A percentile compares a stretch with the other conserved stretches of the same genome.
These are phyloP conservation scores for Drosophila ercepeae DNA, from an alignment of 1,140 invertebrate genomes.

Conservation along the genomic window DNA sequence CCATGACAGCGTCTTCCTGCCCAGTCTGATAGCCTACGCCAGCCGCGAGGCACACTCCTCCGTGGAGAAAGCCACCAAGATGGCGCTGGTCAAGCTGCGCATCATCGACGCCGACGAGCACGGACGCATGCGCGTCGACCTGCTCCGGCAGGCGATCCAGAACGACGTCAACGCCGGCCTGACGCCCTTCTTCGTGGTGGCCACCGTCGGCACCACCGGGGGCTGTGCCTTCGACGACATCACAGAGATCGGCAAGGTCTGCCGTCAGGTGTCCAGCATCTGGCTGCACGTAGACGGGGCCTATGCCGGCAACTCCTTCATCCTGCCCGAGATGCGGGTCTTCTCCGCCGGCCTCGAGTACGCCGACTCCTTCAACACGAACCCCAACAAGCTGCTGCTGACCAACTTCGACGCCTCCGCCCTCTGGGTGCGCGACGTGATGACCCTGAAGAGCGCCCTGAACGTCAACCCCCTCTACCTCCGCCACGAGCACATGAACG, in stretches of 20 bases:
- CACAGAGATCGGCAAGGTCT: constrained; percentile 91
- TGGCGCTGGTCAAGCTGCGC: constrained; percentile 93
- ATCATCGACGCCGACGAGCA: constrained; percentile 94
- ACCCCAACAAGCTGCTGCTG: constrained; percentile 96
- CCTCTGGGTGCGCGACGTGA: constrained; percentile 93
- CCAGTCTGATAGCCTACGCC: constrained; percentile 93
- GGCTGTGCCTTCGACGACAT: constrained; percentile 93
- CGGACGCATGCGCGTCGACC: constrained; percentile 90
- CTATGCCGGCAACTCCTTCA: constrained; percentile 93
- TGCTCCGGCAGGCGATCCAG: constrained; percentile 88
- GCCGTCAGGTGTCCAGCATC: constrained; percentile 87
- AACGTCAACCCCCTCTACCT: constrained; percentile 97
- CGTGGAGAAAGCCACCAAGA: constrained; percentile 97
- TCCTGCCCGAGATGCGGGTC: constrained; percentile 92
- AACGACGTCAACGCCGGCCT: constrained; percentile 92
- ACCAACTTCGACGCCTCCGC: constrained; percentile 96
- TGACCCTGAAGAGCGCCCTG: constrained; percentile 92
- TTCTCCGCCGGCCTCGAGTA: constrained; percentile 91
- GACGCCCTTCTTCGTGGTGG: constrained; percentile 94
- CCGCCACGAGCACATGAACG: constrained; percentile 89
- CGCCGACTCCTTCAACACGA: constrained; percentile 95
- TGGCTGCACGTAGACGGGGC: constrained; percentile 92
- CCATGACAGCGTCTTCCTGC: constrained; percentile 90
- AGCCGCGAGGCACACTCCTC: constrained; percentile 95
- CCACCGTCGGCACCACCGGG: constrained; percentile 92